Conservation (phyloP, 2,888 invertebrate genomes). For the Theretra japonica region DNA sequence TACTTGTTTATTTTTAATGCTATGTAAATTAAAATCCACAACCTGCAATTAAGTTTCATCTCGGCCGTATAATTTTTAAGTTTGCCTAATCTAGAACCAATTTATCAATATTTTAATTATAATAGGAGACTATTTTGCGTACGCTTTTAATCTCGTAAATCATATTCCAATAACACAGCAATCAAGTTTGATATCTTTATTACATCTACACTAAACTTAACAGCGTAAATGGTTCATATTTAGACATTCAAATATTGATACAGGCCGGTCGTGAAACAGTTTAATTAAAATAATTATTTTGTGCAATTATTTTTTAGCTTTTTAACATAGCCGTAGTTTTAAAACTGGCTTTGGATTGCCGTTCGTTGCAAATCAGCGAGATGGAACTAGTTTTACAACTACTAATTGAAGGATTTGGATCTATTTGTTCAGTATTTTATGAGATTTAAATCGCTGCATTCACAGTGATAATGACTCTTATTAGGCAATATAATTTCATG, state of each 20-base stretch:
- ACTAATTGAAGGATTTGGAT: not conserved
- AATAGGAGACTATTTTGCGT: conserved; percentile 55
- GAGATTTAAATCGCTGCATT: not conserved
- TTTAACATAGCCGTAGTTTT: conserved; percentile 20
- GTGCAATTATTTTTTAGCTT: conserved; percentile 28
- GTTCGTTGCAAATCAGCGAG: conserved; percentile 24
- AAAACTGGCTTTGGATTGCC: conserved; percentile 28
- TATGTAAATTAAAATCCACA: conserved; percentile 1
- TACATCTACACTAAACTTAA: conserved; percentile 67
- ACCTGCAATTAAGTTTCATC: conserved; percentile 25
- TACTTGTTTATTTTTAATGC: conserved; percentile 12
- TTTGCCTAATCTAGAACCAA: conserved; percentile 31
- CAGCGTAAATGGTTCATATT: conserved; percentile 51
- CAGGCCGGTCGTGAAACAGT: conserved; percentile 10
- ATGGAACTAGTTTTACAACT: conserved; percentile 25
- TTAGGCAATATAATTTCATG: too few relatives aligned
- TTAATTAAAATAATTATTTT: conserved; percentile 33
- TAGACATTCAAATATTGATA: conserved; percentile 44
- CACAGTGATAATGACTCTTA: not conserved
- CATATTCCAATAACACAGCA: conserved; percentile 64
- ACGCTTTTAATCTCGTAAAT: conserved; percentile 61
- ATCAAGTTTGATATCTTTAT: conserved; percentile 72
- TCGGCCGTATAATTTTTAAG: conserved; percentile 37
- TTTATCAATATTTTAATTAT: conserved; percentile 49
- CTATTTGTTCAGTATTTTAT: conserved; percentile 12